Evolutionary conservation across 2,113 vertebrate genomes (phyloP), one percentile per base, ranked within the genome.

Genomic region (Eublepharis macularius): DNA sequence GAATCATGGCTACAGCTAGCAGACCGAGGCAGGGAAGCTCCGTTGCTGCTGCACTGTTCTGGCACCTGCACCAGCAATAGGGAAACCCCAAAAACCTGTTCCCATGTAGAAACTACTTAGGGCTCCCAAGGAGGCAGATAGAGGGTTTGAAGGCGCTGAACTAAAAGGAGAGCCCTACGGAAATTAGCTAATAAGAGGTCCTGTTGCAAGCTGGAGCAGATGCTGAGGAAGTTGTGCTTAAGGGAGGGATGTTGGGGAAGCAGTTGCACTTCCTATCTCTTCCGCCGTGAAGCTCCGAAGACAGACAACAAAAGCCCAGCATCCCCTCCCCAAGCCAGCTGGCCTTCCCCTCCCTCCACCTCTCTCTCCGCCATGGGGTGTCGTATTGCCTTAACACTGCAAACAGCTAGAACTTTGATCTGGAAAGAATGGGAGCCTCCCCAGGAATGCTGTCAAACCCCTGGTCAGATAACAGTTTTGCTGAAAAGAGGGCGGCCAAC

Each of bases 151-250:
- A 63, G 26, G 60, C 60, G 9, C 60, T 63, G 60, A 4, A 26
- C 29, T 29, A 8, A 63, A 76, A 85, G 24, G 70, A 45, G 69
- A 86, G 36, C 14, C 41, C 82, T 72, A 4, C 72, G 76, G 82
- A 91, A 92, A 91, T 76, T 32, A 26, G n/a, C 74, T 84, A 85
- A 82, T 83, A 74, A 90, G 49, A 83, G 88, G 36, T 51, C 10
- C 14, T 6, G 2, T 2, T 76, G 5, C 41, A 82, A 81, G 82
- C 76, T 76, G 41, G 26, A 68, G 69, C 65, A 54, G 41, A 41
- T 24, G 73, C 32, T 6, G 1, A 68, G 81, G 73, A 85, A 91
- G 80, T 7, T 21, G 41, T 1, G 47, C 69, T 83, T 83, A 86
- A 84, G 45, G 68, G 86, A 54, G 21, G 5, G 60, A 4, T 45